Conservation (phyloP, 2,888 invertebrate genomes). For the Rutpela maculata region DNA sequence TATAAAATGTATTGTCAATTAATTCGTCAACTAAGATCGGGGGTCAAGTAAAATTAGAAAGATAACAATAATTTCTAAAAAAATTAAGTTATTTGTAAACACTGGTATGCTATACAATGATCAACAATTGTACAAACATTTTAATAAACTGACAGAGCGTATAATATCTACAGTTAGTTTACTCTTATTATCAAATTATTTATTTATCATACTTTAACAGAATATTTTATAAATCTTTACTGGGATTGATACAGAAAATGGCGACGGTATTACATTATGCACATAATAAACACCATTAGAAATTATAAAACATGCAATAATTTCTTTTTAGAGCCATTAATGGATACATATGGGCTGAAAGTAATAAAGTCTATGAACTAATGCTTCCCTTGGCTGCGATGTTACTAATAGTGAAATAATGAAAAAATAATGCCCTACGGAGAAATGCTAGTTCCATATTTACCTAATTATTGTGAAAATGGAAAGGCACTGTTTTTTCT, state of each 20-base stretch:
- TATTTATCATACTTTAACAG: too few species aligned
- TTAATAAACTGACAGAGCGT: too few species aligned
- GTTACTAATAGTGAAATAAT: background rate
- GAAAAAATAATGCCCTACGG: background rate
- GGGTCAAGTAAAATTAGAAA: too few species aligned
- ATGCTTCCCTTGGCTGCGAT: background rate
- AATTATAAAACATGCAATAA: background rate
- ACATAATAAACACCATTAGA: background rate
- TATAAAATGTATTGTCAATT: too few species aligned
- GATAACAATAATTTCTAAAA: too few species aligned
- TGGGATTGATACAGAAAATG: background rate
- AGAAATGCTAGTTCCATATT: background rate
- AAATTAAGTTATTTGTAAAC: too few species aligned
- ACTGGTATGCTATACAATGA: too few species aligned
- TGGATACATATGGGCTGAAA: background rate
- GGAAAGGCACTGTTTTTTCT: background rate
- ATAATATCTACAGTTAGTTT: too few species aligned
- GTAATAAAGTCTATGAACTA: background rate
- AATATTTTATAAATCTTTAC: background rate
- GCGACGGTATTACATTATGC: background rate
- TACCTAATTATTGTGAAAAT: background rate
- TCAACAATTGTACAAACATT: too few species aligned
- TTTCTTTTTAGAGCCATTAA: background rate
- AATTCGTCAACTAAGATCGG: too few species aligned
- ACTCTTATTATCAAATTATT: too few species aligned